These are phyloP conservation scores for Lamproptera curius DNA, from an alignment of 2,888 invertebrate genomes.

Conservation along the genomic window DNA sequence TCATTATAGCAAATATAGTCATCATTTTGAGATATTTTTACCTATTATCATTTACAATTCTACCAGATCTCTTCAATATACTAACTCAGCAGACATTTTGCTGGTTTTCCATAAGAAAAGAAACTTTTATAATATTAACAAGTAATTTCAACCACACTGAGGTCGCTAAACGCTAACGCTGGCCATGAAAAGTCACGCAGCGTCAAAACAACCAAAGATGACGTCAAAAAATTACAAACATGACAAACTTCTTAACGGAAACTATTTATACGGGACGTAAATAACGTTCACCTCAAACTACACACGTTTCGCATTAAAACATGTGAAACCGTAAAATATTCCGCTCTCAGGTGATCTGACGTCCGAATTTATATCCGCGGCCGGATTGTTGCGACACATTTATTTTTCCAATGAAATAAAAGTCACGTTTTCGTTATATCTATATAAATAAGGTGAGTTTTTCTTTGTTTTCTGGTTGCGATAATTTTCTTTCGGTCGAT, in stretches of 20 bases:
- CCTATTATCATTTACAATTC: no score
- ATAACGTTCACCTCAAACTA: constrained; percentile 36
- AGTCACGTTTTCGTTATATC: background rate
- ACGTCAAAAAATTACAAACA: constrained; percentile 21
- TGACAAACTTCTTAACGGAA: constrained; percentile 10
- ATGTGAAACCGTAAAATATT: constrained; percentile 39
- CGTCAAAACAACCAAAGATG: constrained; percentile 11
- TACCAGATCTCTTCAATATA: no score
- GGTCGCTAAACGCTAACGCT: background rate
- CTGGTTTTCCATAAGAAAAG: no score
- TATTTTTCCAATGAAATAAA: background rate
- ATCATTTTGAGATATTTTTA: no score
- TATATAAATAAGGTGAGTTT: constrained; percentile 4
- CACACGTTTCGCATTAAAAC: constrained; percentile 44
- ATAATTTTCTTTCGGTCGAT: background rate
- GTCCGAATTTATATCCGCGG: constrained; percentile 48
- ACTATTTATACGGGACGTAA: constrained; percentile 3
- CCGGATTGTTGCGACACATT: constrained; percentile 26
- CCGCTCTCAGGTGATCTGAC: constrained; percentile 59
- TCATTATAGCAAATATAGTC: no score
- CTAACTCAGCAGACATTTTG: no score
- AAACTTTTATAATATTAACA: no score
- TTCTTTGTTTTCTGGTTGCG: background rate
- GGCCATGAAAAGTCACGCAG: background rate
- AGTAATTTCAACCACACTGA: no score